Evolutionary conservation across 2,888 invertebrate species (phyloP), one percentile per base, ranked within the genome.

Genomic region (Tiphia femorata): DNA sequence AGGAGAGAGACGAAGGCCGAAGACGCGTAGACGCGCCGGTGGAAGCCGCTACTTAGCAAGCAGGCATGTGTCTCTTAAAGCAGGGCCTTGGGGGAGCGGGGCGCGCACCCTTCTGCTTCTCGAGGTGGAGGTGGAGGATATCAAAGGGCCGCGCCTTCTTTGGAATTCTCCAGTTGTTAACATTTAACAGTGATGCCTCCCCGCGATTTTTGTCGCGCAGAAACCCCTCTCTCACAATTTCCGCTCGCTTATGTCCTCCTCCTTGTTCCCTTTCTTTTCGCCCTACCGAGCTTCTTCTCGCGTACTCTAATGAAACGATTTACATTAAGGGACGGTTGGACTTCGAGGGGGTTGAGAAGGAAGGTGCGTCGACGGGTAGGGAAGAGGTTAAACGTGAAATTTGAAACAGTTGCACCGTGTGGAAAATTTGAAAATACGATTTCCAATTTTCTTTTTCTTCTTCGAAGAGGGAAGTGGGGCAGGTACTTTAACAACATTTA

Each of bases 131-230:
- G n/a, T n/a, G n/a, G 30, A 58, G 48, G 43, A 58, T 56, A 58
- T 70, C 64, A 64, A 64, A 62, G 64, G 63, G 62, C 68, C 71
- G 62, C 68, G 50, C 63, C 72, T 60, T 63, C 66, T 56, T 64
- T 63, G 74, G 76, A 77, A 76, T 76, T 72, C 74, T 68, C 60
- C 64, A 71, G 72, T 77, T 76, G 76, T 76, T 76, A 77, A 77
- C 76, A 77, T 73, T 76, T 70, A 76, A 70, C 68, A 69, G 67
- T 64, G 67, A 74, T 73, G 63, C 68, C 63, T 59, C 58, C 54
- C 49, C 60, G 62, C 62, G 57, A 71, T 67, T 70, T 70, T 67
- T 69, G 62, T 64, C 62, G 60, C 58, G 49, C 65, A 57, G n/a
- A n/a, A 4, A 5, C 47, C 43, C 37, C 47, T 46, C 53, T 14